Base-by-base conservation (phyloP, 2,113 vertebrate species). In the Cynocephalus volans region DNA sequence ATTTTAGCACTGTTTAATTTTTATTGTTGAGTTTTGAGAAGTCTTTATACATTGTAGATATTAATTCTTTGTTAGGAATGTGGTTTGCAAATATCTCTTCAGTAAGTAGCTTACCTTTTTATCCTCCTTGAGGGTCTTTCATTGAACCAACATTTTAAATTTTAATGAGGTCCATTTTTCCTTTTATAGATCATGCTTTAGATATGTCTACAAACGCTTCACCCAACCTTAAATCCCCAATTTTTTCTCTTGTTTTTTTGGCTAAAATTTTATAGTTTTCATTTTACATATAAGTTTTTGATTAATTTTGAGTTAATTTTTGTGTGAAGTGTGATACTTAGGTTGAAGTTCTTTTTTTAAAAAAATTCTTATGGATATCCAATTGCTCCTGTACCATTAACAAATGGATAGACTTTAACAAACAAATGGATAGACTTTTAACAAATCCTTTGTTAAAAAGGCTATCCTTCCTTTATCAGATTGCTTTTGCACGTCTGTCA, bases 321-420 rank as follows among this genome's bases (percentile, higher is more conserved):
- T 58, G 9, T 31, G 18, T 67, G 31, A 82, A 9, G 2, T 54
- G 17, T 90, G 72, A 65, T 50, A 73, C 48, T 26, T 62, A 41
- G 21, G 31, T 83, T 24, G 33, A 60, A 23, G 26, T 26, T 99
- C 99, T 3, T 99, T 58, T 9, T 70, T 26, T 85, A 41, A n/a
- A n/a, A 86, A 91, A 8, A 19, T 86, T 56, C 2, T n/a, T 82
- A 41, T 64, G 31, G 6, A 58, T 65, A 10, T 28, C 21, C 13
- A 72, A 1, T 31, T 85, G 48, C 11, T 80, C 33, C 60, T 14
- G 3, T 13, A 82, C 14, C 4, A 28, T 81, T 90, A n/a, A n/a
- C n/a, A n/a, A n/a, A n/a, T n/a, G n/a, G n/a, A n/a, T n/a, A n/a
- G n/a, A n/a, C n/a, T n/a, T n/a, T n/a, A n/a, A n/a, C n/a, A n/a